Evolutionary conservation across 2,113 vertebrate species (phyloP).

Genomic region (Hipposideros armiger): DNA sequence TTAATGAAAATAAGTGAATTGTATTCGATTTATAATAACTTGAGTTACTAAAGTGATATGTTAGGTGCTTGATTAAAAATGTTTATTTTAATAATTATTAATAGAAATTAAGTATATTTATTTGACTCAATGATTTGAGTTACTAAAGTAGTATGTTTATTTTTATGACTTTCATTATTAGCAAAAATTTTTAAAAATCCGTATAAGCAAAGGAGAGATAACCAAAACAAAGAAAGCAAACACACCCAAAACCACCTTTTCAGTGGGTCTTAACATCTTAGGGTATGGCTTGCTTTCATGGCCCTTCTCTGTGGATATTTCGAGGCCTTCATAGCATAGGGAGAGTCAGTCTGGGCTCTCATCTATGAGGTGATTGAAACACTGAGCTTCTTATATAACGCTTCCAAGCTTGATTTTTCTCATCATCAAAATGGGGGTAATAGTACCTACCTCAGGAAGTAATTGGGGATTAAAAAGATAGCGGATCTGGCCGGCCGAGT

Average conservation of each 20-base stretch:
- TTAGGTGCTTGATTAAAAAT: neutral
- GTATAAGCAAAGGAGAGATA: neutral
- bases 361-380: neutral
- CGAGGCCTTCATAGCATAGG: rapidly evolving
- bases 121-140: neutral
- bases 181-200: neutral
- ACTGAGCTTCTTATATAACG: neutral
- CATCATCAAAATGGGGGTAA: neutral
- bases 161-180: neutral
- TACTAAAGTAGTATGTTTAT: neutral
- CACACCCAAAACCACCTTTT: neutral
- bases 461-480: neutral
- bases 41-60: neutral
- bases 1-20: neutral
- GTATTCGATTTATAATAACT: neutral
- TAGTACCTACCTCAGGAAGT: neutral
- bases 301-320: neutral
- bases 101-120: neutral
- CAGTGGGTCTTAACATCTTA: rapidly evolving
- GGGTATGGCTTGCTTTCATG: rapidly evolving
- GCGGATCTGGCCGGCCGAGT: neutral
- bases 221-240: neutral
- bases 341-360: neutral
- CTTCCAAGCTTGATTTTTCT: neutral
- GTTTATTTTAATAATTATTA: constrained; percentile 13